phyloP scores from a whole-genome alignment of 2,797 vertebrate genomes.

The Eulemur rubriventer region DNA sequence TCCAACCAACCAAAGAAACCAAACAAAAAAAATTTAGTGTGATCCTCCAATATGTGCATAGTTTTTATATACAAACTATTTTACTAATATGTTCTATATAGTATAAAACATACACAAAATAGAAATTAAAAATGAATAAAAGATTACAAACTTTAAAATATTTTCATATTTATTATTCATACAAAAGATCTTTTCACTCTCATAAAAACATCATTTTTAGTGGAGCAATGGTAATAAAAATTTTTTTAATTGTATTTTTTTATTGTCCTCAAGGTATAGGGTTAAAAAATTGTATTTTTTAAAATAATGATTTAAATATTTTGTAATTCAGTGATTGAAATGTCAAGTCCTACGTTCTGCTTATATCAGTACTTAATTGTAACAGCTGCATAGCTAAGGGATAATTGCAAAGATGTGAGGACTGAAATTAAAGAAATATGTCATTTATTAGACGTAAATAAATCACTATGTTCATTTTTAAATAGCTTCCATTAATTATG shows the following conservation, averaged over 20 bases:
- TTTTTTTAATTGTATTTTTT: background rate
- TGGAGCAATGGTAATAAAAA: background rate
- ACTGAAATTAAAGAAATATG: background rate
- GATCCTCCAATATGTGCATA: background rate
- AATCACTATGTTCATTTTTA: background rate
- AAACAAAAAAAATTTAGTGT: background rate
- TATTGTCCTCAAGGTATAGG: background rate
- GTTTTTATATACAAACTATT: background rate
- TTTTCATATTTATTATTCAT: background rate
- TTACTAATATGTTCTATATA: background rate
- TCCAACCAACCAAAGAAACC: background rate
- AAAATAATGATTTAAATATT: background rate
- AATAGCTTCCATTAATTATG: background rate
- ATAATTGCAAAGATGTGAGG: background rate
- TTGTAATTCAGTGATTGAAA: conserved; percentile 4
- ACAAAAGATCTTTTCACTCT: background rate
- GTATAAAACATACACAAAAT: background rate
- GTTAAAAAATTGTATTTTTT: background rate
- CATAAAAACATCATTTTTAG: conserved; percentile 6
- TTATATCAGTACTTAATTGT: background rate
- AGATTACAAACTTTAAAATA: background rate
- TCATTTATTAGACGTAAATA: background rate
- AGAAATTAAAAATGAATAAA: background rate
- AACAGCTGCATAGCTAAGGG: background rate
- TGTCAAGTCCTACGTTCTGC: background rate